These are phyloP conservation scores for Junco hyemalis DNA, from an alignment of 2,113 vertebrate genomes.

Conservation along the genomic window DNA sequence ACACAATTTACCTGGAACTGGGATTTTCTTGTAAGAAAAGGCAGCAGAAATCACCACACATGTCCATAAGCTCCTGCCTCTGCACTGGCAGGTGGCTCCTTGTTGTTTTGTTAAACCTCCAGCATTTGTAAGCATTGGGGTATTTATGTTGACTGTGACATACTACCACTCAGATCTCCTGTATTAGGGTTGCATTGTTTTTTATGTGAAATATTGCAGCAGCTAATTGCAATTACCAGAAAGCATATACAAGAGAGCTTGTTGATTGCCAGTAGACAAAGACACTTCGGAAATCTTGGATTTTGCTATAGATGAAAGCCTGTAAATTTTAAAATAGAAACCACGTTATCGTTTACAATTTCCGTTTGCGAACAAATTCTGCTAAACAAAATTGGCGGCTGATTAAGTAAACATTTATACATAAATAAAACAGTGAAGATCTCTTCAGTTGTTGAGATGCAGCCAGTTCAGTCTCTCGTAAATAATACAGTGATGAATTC, in stretches of 20 bases:
- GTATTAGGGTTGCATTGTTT: background rate
- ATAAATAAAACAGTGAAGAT: slow-evolving; percentile 65
- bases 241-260: slow-evolving; percentile 27
- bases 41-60: background rate
- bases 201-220: slow-evolving; percentile 16
- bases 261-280: slow-evolving; percentile 46
- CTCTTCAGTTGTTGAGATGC: slow-evolving; percentile 51
- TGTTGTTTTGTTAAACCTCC: background rate
- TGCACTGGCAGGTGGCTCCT: background rate
- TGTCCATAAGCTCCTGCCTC: background rate
- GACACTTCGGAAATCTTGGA: slow-evolving; percentile 17
- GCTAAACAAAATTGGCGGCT: slow-evolving; percentile 53
- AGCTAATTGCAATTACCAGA: slow-evolving; percentile 53
- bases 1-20: background rate
- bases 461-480: slow-evolving; percentile 62
- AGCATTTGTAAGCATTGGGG: background rate
- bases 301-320: slow-evolving; percentile 46
- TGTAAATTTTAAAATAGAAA: slow-evolving; percentile 58
- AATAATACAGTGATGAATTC: slow-evolving; percentile 63
- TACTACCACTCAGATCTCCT: background rate
- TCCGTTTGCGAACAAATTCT: slow-evolving; percentile 59
- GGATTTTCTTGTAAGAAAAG: background rate
- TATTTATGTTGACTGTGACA: background rate
- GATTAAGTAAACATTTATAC: slow-evolving; percentile 72
- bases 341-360: slow-evolving; percentile 53